phyloP scores from a whole-genome alignment of 1,140 invertebrate species.

The Anastatus disparis region DNA sequence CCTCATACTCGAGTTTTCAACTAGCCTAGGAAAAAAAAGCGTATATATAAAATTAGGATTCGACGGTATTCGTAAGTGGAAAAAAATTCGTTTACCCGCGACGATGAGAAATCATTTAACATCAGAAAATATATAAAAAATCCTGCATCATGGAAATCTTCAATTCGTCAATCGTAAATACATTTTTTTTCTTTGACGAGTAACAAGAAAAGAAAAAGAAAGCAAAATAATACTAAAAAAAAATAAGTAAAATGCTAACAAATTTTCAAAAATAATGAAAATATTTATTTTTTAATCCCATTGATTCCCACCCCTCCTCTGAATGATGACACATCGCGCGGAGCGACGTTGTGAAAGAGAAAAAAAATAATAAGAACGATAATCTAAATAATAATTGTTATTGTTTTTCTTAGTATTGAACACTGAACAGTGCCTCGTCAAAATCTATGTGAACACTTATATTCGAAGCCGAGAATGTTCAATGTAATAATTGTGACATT shows the following conservation, averaged over 20 bases:
- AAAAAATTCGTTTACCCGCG: slow-evolving; percentile 2
- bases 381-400: slow-evolving; percentile 60
- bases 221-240: slow-evolving; percentile 1
- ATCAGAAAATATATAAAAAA: not conserved
- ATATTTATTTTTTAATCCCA: slow-evolving; percentile 58
- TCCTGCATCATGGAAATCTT: not conserved
- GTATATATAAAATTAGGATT: too few species aligned
- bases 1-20: slow-evolving; percentile 13
- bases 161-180: not conserved
- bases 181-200: not conserved
- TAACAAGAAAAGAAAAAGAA: not conserved
- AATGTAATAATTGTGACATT: slow-evolving; percentile 54
- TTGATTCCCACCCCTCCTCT: slow-evolving; percentile 41
- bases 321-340: slow-evolving; percentile 39
- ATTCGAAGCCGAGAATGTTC: slow-evolving; percentile 58
- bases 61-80: slow-evolving; percentile 7
- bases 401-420: slow-evolving; percentile 63
- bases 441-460: slow-evolving; percentile 62
- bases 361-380: slow-evolving; percentile 43
- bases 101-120: not conserved
- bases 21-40: slow-evolving; percentile 1
- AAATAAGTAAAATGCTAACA: not conserved
- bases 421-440: slow-evolving; percentile 66
- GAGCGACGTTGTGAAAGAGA: slow-evolving; percentile 45
- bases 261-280: not conserved